Percentiles rank a stretch among this genome's conserved stretches.
Evolutionary conservation across 2,113 vertebrate species (phyloP).

Genomic region (Dinomys branickii): DNA sequence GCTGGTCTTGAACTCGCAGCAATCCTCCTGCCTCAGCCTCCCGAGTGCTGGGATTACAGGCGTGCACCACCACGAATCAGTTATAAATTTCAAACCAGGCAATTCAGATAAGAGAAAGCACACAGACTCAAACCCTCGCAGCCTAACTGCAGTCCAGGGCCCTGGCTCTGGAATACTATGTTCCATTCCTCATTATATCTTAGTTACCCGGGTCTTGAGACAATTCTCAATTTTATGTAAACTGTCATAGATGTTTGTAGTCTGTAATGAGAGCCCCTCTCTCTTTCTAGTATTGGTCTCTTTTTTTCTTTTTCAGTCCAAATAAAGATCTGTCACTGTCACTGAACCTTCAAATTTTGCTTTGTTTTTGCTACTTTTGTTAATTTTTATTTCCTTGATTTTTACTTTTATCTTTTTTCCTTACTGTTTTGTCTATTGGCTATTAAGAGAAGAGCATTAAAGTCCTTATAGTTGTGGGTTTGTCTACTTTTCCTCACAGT

Average conservation of each 20-base stretch:
- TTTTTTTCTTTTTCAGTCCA: neutral
- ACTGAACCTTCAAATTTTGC: neutral
- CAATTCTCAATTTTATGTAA: neutral
- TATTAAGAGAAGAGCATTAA: neutral
- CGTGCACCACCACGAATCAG: too few species aligned
- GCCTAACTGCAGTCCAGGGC: neutral
- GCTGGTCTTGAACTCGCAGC: too few species aligned
- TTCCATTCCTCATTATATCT: neutral
- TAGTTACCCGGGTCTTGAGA: neutral
- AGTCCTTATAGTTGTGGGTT: neutral
- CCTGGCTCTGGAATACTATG: neutral
- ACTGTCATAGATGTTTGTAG: neutral
- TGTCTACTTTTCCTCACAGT: neutral
- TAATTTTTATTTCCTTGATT: neutral
- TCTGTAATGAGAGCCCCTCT: neutral
- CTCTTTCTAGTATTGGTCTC: neutral
- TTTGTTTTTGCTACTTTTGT: conserved; percentile 46
- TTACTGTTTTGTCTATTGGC: neutral
- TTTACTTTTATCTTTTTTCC: neutral
- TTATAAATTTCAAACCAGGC: neutral
- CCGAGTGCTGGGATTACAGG: too few species aligned
- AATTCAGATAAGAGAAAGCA: neutral
- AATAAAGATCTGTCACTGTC: neutral
- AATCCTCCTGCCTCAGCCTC: too few species aligned
- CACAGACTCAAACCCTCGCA: neutral